phyloP scores from a whole-genome alignment of 2,797 vertebrate genomes.

The Falco cherrug region DNA sequence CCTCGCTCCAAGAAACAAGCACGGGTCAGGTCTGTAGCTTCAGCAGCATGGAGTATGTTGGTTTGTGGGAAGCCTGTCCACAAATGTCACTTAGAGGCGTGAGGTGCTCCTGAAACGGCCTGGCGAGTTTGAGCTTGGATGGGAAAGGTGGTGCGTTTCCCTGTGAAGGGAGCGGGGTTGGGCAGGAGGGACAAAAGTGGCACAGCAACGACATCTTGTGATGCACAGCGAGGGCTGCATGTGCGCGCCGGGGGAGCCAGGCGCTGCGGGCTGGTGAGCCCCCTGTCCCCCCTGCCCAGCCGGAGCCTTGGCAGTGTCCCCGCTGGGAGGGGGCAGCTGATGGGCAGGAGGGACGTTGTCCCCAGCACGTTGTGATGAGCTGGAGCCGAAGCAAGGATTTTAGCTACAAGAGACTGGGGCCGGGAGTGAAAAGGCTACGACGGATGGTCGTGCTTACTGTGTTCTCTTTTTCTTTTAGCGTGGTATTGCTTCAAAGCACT shows the following conservation, averaged over 20 bases:
- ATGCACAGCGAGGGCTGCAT: background rate
- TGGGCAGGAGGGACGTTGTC: rapidly evolving
- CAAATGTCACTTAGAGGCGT: background rate
- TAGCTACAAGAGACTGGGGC: background rate
- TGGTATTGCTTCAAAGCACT: background rate
- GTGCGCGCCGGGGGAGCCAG: background rate
- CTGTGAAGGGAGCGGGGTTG: background rate
- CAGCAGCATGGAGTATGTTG: rapidly evolving
- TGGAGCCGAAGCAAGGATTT: background rate
- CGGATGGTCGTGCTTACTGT: background rate
- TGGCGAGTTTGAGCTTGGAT: background rate
- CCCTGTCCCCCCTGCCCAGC: background rate
- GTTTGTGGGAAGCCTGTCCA: background rate
- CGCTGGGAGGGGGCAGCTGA: rapidly evolving
- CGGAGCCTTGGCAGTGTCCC: background rate
- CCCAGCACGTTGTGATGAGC: background rate
- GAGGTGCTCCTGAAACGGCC: background rate
- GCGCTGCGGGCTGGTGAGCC: background rate
- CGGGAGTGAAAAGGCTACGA: background rate
- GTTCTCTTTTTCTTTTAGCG: background rate
- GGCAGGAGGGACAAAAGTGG: conserved; percentile 9
- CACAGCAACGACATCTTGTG: conserved; percentile 68
- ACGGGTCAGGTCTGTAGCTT: background rate
- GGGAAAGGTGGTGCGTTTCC: background rate
- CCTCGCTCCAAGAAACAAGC: background rate